A percentile compares a stretch with the other conserved stretches of the same genome.
Conservation (phyloP, 2,113 vertebrate genomes). For the Atherinomorus stipes region DNA sequence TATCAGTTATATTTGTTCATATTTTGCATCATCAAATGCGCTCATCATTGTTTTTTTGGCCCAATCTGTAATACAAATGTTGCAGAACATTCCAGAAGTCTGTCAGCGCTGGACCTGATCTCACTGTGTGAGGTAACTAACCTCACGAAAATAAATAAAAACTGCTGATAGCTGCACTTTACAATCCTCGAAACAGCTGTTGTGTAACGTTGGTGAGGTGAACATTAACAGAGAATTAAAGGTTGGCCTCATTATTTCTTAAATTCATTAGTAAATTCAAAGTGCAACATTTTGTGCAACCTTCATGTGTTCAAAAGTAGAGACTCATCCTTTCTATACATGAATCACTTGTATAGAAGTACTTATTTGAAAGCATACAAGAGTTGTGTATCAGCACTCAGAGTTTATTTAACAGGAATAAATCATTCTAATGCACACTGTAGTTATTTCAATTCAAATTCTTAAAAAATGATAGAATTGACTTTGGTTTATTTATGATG, state of each 20-base stretch:
- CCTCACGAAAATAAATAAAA: slow-evolving; percentile 53
- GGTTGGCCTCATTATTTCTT: not conserved
- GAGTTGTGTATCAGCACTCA: no score
- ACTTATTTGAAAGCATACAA: no score
- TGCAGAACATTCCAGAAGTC: slow-evolving; percentile 31
- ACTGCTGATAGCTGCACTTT: slow-evolving; percentile 42
- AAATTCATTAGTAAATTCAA: not conserved
- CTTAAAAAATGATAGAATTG: no score
- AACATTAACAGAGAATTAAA: slow-evolving; percentile 53
- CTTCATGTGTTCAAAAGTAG: no score
- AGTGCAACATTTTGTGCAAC: no score
- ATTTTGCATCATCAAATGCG: not conserved
- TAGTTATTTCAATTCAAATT: no score
- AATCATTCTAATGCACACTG: no score
- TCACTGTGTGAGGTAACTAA: slow-evolving; percentile 37
- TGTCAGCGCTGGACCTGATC: not conserved
- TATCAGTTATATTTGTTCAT: no score
- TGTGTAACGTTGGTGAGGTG: slow-evolving; percentile 18
- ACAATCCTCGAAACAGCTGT: slow-evolving; percentile 1
- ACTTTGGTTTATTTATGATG: no score
- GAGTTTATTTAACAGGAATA: no score
- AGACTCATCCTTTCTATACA: no score
- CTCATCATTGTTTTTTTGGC: not conserved
- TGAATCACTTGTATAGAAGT: no score
- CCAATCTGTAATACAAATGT: not conserved